phyloP scores from a whole-genome alignment of 2,888 invertebrate species.

The Drosophila mulleri region DNA sequence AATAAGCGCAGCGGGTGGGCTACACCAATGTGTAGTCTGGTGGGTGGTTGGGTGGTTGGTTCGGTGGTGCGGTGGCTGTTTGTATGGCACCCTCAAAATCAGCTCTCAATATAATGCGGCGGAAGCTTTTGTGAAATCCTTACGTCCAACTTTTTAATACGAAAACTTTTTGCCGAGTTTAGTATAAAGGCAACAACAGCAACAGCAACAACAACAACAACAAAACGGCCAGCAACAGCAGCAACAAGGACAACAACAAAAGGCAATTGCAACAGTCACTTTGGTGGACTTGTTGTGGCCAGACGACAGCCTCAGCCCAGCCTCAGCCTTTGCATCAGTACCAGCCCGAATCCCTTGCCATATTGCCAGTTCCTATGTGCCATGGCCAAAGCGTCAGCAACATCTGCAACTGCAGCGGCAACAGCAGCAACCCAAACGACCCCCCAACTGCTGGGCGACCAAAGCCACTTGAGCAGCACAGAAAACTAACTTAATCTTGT shows the following conservation, averaged over 20 bases:
- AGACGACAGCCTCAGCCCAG: slow-evolving; percentile 54
- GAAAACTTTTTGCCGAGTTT: slow-evolving; percentile 76
- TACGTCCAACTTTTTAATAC: slow-evolving; percentile 80
- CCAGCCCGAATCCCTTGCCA: slow-evolving; percentile 25
- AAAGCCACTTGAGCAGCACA: slow-evolving; percentile 79
- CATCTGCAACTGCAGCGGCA: slow-evolving; percentile 8
- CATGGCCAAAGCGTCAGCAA: slow-evolving; percentile 25
- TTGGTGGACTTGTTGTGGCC: slow-evolving; percentile 79
- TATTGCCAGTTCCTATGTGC: slow-evolving; percentile 58
- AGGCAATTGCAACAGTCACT: slow-evolving; percentile 80
- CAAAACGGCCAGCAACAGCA: slow-evolving; percentile 55
- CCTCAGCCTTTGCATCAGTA: not conserved
- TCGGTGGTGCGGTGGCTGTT: not conserved
- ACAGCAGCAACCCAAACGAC: slow-evolving; percentile 11
- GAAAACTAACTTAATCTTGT: slow-evolving; percentile 81
- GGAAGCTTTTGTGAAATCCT: slow-evolving; percentile 81
- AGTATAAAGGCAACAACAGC: slow-evolving; percentile 65
- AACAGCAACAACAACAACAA: slow-evolving; percentile 36
- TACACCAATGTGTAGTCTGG: not conserved
- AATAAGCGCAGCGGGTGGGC: slow-evolving; percentile 29
- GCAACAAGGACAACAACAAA: slow-evolving; percentile 58
- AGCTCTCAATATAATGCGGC: slow-evolving; percentile 80
- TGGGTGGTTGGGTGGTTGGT: not conserved
- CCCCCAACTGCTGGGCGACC: slow-evolving; percentile 27
- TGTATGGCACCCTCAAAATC: slow-evolving; percentile 64